Evolutionary conservation across 37 sponge, comb jelly and placozoan species (phyloP).

Genomic region (Haliclona indistincta): DNA sequence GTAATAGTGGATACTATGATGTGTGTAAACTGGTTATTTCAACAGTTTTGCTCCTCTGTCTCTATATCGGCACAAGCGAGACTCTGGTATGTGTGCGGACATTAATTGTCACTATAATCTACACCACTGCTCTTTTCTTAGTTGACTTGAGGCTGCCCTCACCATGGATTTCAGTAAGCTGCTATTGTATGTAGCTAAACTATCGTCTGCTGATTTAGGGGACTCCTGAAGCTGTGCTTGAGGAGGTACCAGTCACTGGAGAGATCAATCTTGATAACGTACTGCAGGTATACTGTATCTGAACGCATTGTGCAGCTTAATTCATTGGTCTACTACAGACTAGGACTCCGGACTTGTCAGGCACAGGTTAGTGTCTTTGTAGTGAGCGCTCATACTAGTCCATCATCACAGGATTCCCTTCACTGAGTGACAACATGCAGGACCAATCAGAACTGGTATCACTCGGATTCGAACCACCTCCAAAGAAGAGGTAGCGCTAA

Average conservation of each 20-base stretch:
- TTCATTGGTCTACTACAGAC: conserved; percentile 3
- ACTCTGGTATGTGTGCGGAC: too few species aligned
- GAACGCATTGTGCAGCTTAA: not conserved
- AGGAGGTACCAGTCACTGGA: not conserved
- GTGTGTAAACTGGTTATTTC: too few species aligned
- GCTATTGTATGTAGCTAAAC: not conserved
- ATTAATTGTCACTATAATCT: too few species aligned
- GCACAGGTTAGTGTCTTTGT: not conserved
- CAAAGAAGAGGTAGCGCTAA: conserved; percentile 15
- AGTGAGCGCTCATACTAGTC: not conserved
- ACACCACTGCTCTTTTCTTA: too few species aligned
- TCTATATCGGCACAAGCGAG: too few species aligned
- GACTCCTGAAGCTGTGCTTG: conserved; percentile 1
- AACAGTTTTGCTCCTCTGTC: too few species aligned
- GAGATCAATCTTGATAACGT: conserved; percentile 26
- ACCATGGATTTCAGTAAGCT: not conserved
- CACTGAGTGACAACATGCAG: not conserved
- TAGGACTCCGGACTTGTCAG: conserved; percentile 15
- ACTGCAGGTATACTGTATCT: not conserved
- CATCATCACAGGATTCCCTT: not conserved
- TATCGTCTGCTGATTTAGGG: not conserved
- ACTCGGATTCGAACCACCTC: not conserved
- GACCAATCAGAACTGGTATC: not conserved
- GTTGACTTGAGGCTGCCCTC: conserved; percentile 4
- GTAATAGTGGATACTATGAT: too few species aligned